Evolutionary conservation across 2,888 invertebrate genomes (phyloP).

Genomic region (Phania funesta): DNA sequence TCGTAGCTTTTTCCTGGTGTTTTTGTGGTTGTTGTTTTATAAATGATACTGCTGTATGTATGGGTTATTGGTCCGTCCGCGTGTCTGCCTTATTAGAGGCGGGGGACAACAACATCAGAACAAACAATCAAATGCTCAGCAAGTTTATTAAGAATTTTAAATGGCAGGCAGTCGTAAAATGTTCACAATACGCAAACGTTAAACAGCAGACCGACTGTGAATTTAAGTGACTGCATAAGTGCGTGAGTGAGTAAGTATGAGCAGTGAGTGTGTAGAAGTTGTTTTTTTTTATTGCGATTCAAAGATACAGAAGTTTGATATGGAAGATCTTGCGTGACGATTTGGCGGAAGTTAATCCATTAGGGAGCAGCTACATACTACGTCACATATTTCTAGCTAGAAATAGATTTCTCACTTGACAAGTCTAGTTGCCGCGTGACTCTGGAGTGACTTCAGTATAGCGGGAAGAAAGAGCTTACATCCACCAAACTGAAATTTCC

Average conservation of each 20-base stretch:
- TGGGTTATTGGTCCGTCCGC: not conserved
- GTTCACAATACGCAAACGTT: slow-evolving; percentile 24
- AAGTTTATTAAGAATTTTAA: slow-evolving; percentile 67
- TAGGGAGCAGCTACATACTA: not conserved
- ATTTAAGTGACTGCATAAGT: slow-evolving; percentile 26
- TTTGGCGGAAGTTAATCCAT: slow-evolving; percentile 32
- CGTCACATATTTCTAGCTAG: no score
- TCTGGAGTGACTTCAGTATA: no score
- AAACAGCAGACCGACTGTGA: not conserved
- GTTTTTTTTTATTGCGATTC: not conserved
- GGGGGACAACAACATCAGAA: slow-evolving; percentile 52
- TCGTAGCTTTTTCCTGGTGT: slow-evolving; percentile 42
- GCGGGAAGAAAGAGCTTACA: no score
- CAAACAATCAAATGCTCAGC: slow-evolving; percentile 65
- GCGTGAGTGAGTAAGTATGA: slow-evolving; percentile 7
- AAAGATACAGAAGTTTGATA: slow-evolving; percentile 6
- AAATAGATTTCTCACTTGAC: no score
- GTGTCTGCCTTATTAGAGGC: slow-evolving; percentile 45
- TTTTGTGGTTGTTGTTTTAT: not conserved
- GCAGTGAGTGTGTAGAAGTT: not conserved
- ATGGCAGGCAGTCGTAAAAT: slow-evolving; percentile 60
- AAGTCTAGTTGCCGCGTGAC: no score
- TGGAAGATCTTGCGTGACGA: slow-evolving; percentile 29
- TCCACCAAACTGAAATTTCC: no score
- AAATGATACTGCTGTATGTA: not conserved